These are phyloP conservation scores for Dascyllus trimaculatus DNA, from an alignment of 2,113 vertebrate species.

Conservation along the genomic window DNA sequence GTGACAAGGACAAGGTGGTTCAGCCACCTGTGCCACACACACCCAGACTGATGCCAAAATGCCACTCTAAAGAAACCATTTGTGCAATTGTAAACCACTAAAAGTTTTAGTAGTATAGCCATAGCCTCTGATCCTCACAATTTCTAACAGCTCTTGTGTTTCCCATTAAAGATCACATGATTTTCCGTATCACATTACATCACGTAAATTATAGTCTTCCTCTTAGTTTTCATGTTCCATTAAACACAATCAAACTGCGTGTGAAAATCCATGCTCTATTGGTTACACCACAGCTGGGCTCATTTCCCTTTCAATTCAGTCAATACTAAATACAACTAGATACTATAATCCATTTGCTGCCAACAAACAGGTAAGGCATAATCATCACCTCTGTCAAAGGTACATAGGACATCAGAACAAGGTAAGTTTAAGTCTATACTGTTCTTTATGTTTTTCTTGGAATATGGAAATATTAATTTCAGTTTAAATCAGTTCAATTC, in stretches of 20 bases:
- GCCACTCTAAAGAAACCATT: neutral
- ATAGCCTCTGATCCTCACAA: neutral
- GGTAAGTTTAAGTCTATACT: too few relatives aligned
- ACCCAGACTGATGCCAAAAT: slow-evolving; percentile 20
- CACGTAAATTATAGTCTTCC: neutral
- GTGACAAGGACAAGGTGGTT: slow-evolving; percentile 65
- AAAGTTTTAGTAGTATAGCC: neutral
- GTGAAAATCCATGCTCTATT: neutral
- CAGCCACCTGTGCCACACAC: slow-evolving; percentile 56
- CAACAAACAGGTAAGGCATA: neutral
- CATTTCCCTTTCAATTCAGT: neutral
- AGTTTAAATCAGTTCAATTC: too few relatives aligned
- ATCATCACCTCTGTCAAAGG: neutral
- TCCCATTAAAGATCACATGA: neutral
- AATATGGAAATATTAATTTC: too few relatives aligned
- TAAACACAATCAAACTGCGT: neutral
- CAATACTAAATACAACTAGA: neutral
- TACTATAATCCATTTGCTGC: neutral
- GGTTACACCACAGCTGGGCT: neutral
- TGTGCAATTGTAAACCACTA: neutral
- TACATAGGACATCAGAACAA: neutral
- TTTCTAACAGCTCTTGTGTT: neutral
- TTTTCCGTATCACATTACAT: neutral
- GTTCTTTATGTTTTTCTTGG: too few relatives aligned
- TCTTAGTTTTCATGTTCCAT: neutral